These are phyloP conservation scores for Solea senegalensis DNA, from an alignment of 2,113 vertebrate genomes.

Conservation along the genomic window DNA sequence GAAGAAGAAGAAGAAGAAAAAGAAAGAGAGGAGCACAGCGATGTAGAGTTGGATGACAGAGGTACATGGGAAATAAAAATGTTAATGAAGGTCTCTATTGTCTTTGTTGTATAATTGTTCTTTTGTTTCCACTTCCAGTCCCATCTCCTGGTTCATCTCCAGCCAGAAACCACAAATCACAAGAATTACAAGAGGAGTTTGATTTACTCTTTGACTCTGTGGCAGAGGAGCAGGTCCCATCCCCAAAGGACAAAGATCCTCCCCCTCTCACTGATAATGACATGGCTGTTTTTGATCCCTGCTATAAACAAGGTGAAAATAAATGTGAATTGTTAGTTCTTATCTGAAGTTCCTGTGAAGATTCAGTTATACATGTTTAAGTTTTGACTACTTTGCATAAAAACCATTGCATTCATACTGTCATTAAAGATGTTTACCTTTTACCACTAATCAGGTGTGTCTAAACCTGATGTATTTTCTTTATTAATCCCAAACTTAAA, in stretches of 20 bases:
- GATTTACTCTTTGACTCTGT: constrained; percentile 78
- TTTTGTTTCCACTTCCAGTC: constrained; percentile 42
- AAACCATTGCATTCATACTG: too few relatives aligned
- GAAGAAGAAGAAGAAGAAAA: constrained; percentile 55
- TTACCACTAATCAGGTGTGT: too few relatives aligned
- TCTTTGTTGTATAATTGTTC: not conserved
- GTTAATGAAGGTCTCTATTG: not conserved
- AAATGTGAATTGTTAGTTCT: not conserved
- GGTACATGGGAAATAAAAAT: constrained; percentile 26
- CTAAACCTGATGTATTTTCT: too few relatives aligned
- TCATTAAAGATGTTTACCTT: too few relatives aligned
- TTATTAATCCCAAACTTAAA: not conserved
- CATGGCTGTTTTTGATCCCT: constrained; percentile 90
- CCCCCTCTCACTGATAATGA: constrained; percentile 84
- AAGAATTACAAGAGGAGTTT: constrained; percentile 73
- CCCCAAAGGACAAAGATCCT: constrained; percentile 57
- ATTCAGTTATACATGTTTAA: not conserved
- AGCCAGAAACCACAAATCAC: constrained; percentile 40
- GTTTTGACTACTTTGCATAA: not conserved
- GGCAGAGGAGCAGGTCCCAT: constrained; percentile 49
- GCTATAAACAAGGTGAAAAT: constrained; percentile 84
- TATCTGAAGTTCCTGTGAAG: not conserved
- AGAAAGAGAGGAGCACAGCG: constrained; percentile 46
- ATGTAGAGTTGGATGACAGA: constrained; percentile 54
- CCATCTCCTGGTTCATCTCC: constrained; percentile 26